Conservation (phyloP, 2,797 vertebrate species). For the Leptatherina wallacei region DNA sequence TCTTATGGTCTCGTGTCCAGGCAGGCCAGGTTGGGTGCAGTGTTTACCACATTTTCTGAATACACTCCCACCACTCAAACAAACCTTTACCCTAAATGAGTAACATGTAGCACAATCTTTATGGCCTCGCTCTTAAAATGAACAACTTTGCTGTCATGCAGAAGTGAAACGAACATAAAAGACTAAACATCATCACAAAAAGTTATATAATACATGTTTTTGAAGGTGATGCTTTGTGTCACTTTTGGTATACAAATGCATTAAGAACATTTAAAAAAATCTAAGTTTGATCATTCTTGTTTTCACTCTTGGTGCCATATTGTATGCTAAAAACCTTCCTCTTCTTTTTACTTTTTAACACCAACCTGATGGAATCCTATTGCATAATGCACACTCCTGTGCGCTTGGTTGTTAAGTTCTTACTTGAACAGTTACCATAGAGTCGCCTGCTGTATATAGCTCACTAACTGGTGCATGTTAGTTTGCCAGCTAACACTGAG, state of each 20-base stretch:
- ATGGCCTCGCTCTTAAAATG: constrained; percentile 13
- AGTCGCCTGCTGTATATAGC: constrained; percentile 21
- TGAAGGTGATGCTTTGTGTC: background rate
- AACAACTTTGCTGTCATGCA: constrained; percentile 7
- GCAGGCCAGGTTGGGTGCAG: constrained; percentile 55
- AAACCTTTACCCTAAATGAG: constrained; percentile 48
- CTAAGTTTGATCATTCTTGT: background rate
- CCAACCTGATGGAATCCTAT: constrained; percentile 12
- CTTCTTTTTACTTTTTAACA: constrained; percentile 10
- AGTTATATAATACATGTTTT: background rate
- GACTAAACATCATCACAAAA: background rate
- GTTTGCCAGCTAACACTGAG: background rate
- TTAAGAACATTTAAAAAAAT: background rate
- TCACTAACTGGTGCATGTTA: background rate
- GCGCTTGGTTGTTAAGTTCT: constrained; percentile 1
- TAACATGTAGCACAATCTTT: constrained; percentile 4
- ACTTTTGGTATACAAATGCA: background rate
- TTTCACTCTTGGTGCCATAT: background rate
- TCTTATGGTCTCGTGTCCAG: constrained; percentile 26
- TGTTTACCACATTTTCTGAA: constrained; percentile 54
- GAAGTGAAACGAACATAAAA: background rate
- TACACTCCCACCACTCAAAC: constrained; percentile 56
- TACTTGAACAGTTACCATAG: constrained; percentile 22
- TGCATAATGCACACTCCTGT: constrained; percentile 15
- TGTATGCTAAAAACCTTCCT: background rate